Evolutionary conservation across 2,888 invertebrate species (phyloP).

Genomic region (Creontiades dilutus): DNA sequence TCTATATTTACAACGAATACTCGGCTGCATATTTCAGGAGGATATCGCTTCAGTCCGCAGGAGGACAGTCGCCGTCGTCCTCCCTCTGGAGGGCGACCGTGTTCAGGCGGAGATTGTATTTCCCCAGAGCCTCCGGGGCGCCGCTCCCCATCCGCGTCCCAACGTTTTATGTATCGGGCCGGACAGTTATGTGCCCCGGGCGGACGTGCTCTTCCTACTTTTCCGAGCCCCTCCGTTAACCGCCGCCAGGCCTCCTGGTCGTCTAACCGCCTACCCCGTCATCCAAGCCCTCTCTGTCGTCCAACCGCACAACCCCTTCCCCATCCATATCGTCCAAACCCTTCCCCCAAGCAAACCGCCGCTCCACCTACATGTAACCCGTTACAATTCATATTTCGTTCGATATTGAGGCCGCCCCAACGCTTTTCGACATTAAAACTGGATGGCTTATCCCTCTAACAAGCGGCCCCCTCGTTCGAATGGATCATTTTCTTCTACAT

Average conservation of each 20-base stretch:
- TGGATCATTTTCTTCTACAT: too few relatives aligned
- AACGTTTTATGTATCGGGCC: constrained; percentile 1
- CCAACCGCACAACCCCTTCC: too few relatives aligned
- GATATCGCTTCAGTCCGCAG: neutral
- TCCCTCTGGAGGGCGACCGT: neutral
- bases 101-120: constrained; percentile 43
- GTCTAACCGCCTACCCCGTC: neutral
- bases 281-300: too few relatives aligned
- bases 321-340: too few relatives aligned
- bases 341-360: too few relatives aligned
- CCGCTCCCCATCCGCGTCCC: neutral
- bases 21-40: neutral
- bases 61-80: neutral
- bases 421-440: too few relatives aligned
- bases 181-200: constrained; percentile 16
- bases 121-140: constrained; percentile 12
- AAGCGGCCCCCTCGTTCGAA: too few relatives aligned
- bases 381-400: too few relatives aligned
- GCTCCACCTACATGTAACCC: too few relatives aligned
- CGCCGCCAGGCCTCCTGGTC: neutral
- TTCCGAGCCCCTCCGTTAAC: neutral
- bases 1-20: neutral
- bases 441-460: too few relatives aligned
- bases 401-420: too few relatives aligned
- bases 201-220: constrained; percentile 27